Evolutionary conservation across 2,797 vertebrate genomes (phyloP).

Genomic region (Megaceryle alcyon): DNA sequence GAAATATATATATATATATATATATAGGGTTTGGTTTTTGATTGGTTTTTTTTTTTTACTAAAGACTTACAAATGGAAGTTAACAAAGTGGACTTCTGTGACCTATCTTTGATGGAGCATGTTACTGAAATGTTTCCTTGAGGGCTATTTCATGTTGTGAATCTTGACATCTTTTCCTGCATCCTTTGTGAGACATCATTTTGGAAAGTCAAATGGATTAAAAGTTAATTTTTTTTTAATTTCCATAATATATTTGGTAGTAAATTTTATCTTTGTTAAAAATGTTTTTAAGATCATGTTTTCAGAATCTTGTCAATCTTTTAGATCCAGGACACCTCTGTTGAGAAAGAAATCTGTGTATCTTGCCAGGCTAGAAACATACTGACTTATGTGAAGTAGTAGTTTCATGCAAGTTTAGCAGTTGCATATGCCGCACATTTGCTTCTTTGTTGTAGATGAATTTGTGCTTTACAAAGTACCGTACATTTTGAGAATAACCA

Average conservation of each 20-base stretch:
- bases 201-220: neutral
- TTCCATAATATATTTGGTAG: neutral
- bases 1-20: neutral
- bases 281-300: neutral
- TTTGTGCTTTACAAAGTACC: constrained; percentile 28
- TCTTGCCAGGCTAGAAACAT: neutral
- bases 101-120: neutral
- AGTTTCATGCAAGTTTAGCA: neutral
- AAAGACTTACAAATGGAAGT: neutral
- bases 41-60: neutral
- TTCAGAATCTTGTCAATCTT: neutral
- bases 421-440: neutral
- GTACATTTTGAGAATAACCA: neutral
- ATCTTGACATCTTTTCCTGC: neutral
- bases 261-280: neutral
- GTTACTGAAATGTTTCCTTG: neutral
- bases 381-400: neutral
- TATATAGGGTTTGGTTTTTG: no score
- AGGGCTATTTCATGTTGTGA: neutral
- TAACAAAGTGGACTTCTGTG: neutral
- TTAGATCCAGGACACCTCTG: neutral
- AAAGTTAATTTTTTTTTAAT: neutral
- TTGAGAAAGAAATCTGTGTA: neutral
- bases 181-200: neutral
- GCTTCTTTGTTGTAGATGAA: neutral